phyloP scores from a whole-genome alignment of 2,113 vertebrate species.

The Okapia johnstoni region DNA sequence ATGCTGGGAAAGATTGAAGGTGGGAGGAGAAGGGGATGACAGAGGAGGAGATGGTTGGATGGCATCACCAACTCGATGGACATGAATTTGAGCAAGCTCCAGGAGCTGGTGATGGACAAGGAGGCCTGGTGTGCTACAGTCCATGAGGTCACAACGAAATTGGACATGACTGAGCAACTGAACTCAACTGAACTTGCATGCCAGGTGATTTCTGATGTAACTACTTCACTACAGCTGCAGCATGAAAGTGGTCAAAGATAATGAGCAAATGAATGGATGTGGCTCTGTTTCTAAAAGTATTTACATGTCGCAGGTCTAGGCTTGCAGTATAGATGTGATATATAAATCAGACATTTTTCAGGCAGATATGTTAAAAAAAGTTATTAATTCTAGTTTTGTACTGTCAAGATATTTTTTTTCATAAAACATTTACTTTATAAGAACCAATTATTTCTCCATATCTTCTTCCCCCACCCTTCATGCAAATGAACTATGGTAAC shows the following conservation, averaged over 20 bases:
- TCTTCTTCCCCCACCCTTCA: background rate
- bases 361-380: background rate
- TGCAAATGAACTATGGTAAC: background rate
- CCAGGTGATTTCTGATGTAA: background rate
- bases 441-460: background rate
- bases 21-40: background rate
- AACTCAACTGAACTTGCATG: background rate
- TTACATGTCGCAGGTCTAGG: background rate
- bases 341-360: background rate
- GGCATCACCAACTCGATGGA: background rate
- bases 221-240: background rate
- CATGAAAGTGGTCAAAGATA: background rate
- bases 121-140: background rate
- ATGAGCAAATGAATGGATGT: background rate
- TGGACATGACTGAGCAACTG: fast-evolving
- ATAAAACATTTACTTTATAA: background rate
- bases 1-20: background rate
- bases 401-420: background rate
- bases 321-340: background rate
- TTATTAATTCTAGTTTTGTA: background rate
- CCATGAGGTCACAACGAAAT: background rate
- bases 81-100: background rate
- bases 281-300: background rate
- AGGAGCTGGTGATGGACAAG: background rate
- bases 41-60: background rate